These are phyloP conservation scores for Ormyrus thymus DNA, from an alignment of 2,888 invertebrate genomes.

Conservation along the genomic window DNA sequence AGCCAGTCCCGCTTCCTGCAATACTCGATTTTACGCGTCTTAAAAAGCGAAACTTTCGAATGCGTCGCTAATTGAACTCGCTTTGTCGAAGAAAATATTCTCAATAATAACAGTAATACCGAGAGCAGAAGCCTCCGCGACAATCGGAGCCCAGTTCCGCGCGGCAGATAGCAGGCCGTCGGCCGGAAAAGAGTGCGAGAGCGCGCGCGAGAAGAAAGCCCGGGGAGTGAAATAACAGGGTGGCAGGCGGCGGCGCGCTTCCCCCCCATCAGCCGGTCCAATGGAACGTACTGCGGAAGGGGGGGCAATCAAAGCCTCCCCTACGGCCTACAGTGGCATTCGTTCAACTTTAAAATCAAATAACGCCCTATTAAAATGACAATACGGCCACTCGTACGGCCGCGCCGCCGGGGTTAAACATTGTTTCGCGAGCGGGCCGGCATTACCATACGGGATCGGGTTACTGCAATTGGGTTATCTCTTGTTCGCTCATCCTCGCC, in stretches of 20 bases:
- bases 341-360: conserved; percentile 75
- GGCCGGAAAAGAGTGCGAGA: not conserved
- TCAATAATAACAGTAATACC: too few relatives aligned
- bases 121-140: too few relatives aligned
- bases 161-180: not conserved
- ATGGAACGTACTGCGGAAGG: not conserved
- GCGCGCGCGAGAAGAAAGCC: conserved; percentile 4
- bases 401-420: conserved; percentile 69
- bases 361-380: conserved; percentile 75
- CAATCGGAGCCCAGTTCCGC: too few relatives aligned
- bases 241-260: conserved; percentile 33
- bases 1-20: too few relatives aligned
- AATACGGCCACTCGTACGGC: conserved; percentile 65
- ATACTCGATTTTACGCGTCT: too few relatives aligned
- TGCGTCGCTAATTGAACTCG: too few relatives aligned
- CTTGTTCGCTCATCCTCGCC: conserved; percentile 14
- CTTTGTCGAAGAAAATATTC: too few relatives aligned
- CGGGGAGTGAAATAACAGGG: conserved; percentile 70
- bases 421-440: conserved; percentile 68
- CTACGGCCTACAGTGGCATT: conserved; percentile 67
- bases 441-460: conserved; percentile 75
- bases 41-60: too few relatives aligned
- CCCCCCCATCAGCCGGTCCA: too few relatives aligned
- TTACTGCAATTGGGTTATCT: conserved; percentile 73
- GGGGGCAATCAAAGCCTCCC: conserved; percentile 71